Conservation (phyloP, 1,140 invertebrate species). For the Oryzaephilus surinamensis region DNA sequence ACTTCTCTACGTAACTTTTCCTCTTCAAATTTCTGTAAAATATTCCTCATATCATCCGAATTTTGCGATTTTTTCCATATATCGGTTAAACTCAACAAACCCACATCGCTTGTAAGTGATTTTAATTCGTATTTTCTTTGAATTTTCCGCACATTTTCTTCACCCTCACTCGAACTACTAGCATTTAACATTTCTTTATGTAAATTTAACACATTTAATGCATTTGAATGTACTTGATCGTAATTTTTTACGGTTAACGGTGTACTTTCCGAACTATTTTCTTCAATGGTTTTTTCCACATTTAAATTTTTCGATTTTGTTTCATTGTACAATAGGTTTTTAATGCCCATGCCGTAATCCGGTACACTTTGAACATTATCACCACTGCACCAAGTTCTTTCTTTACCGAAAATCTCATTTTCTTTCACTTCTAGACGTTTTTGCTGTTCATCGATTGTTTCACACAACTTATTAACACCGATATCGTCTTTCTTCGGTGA, state of each 20-base stretch:
- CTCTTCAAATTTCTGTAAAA: slow-evolving; percentile 55
- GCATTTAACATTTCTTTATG: no score
- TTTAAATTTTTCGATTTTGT: not conserved
- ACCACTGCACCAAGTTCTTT: slow-evolving; percentile 29
- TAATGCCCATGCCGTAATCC: slow-evolving; percentile 31
- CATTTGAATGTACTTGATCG: not conserved
- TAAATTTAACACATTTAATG: no score
- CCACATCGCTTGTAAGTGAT: slow-evolving; percentile 22
- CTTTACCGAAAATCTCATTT: slow-evolving; percentile 19
- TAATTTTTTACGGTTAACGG: not conserved
- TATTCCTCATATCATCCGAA: slow-evolving; percentile 16
- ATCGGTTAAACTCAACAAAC: slow-evolving; percentile 41
- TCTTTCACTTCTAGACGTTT: slow-evolving; percentile 13
- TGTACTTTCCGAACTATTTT: slow-evolving; percentile 14
- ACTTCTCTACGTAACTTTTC: slow-evolving; percentile 64
- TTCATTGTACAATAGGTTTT: slow-evolving; percentile 2
- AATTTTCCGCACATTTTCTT: no score
- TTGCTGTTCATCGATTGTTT: slow-evolving; percentile 13
- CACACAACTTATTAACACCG: slow-evolving; percentile 11
- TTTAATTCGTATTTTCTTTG: slow-evolving; percentile 26
- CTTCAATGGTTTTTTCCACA: slow-evolving; percentile 11
- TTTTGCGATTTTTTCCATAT: slow-evolving; percentile 39
- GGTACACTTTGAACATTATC: slow-evolving; percentile 32
- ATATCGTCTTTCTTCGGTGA: slow-evolving; percentile 4
- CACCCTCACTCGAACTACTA: no score